These are phyloP conservation scores for Pampusana beccarii DNA, from an alignment of 2,113 vertebrate genomes.

Conservation along the genomic window DNA sequence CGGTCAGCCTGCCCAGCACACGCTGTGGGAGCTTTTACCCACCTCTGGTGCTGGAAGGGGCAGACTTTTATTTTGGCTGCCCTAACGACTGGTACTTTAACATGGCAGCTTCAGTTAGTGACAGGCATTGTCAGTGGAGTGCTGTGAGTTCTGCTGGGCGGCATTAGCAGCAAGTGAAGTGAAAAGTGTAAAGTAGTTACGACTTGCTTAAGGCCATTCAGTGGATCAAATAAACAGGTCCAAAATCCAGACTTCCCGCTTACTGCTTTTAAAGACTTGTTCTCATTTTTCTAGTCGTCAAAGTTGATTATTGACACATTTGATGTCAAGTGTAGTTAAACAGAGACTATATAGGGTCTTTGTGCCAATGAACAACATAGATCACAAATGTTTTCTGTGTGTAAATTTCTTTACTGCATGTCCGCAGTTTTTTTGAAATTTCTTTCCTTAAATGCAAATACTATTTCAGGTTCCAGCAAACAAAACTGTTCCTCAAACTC, in stretches of 20 bases:
- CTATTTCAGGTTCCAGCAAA: background rate
- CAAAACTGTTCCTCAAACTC: background rate
- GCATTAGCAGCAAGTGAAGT: background rate
- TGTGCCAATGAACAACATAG: background rate
- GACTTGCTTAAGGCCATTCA: background rate
- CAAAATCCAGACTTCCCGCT: background rate
- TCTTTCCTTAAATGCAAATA: background rate
- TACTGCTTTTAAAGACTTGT: background rate
- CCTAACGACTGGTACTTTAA: background rate
- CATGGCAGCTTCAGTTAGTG: accelerated
- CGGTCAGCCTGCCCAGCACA: background rate
- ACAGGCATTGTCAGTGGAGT: accelerated
- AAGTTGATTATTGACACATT: background rate
- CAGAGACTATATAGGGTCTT: background rate
- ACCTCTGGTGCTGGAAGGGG: background rate
- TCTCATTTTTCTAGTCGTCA: background rate
- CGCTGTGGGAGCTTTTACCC: background rate
- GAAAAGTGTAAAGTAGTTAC: background rate
- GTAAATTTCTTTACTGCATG: background rate
- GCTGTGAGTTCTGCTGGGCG: background rate
- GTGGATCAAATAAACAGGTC: background rate
- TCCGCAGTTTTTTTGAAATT: background rate
- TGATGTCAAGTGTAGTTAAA: background rate
- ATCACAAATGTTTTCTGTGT: background rate
- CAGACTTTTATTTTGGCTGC: background rate